Percentiles rank a stretch among this genome's conserved stretches.
Evolutionary conservation across 53 echinoderm and acorn worm genomes (phyloP).

Genomic region (Zoroaster sp.): DNA sequence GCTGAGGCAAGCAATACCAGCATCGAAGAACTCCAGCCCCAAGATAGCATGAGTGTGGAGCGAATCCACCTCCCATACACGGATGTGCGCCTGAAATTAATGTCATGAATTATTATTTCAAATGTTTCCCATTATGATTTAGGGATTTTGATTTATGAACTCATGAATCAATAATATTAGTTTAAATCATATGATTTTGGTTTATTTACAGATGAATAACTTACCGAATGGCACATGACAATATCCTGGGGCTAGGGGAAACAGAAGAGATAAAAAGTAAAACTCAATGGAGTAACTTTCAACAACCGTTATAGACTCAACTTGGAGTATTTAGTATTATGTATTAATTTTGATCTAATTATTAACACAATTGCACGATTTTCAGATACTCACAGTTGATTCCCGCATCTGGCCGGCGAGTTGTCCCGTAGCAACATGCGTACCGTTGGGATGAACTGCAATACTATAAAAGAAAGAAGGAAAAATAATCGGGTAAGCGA

Average conservation of each 20-base stretch:
- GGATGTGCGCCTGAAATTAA: slow-evolving; percentile 75
- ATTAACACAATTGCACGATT: too few species aligned
- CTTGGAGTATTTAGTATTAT: too few species aligned
- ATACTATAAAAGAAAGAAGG: slow-evolving; percentile 56
- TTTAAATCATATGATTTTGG: background rate
- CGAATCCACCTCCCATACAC: slow-evolving; percentile 89
- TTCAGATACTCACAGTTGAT: slow-evolving; percentile 82
- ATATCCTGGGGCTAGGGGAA: slow-evolving; percentile 78
- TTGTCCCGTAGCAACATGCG: slow-evolving; percentile 92
- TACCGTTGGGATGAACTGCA: slow-evolving; percentile 82
- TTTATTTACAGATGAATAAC: background rate
- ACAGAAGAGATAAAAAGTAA: background rate
- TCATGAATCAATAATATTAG: background rate
- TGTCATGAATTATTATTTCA: background rate
- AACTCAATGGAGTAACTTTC: too few species aligned
- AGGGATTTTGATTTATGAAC: background rate
- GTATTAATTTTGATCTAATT: too few species aligned
- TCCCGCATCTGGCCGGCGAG: slow-evolving; percentile 80
- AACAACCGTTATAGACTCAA: too few species aligned
- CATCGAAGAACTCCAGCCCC: slow-evolving; percentile 88
- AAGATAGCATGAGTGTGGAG: slow-evolving; percentile 94
- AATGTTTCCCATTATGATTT: background rate
- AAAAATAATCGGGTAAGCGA: background rate
- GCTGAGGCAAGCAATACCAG: slow-evolving; percentile 84
- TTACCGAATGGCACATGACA: slow-evolving; percentile 89